These are phyloP conservation scores for Channallabes apus DNA, from an alignment of 2,797 vertebrate genomes.

Conservation along the genomic window DNA sequence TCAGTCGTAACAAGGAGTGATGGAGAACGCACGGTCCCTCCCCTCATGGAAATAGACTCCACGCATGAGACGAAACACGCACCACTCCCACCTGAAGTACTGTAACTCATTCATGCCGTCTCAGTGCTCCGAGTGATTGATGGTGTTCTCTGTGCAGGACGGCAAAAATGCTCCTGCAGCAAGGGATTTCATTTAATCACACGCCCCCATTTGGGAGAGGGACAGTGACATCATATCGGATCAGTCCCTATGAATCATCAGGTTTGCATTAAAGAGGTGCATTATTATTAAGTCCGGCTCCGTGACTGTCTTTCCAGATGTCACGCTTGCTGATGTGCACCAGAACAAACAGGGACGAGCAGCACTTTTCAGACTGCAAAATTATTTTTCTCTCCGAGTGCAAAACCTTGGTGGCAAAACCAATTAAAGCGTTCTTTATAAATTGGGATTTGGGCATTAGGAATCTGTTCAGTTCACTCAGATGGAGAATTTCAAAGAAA, in stretches of 20 bases:
- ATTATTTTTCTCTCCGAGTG: not conserved
- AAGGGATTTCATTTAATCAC: conserved; percentile 52
- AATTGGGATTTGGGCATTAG: not conserved
- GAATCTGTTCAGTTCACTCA: not conserved
- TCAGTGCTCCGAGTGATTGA: conserved; percentile 61
- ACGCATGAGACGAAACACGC: conserved; percentile 17
- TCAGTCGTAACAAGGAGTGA: conserved; percentile 26
- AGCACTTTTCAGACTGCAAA: conserved; percentile 3
- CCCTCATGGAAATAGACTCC: conserved; percentile 11
- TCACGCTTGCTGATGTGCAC: conserved; percentile 1
- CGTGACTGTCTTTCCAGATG: conserved; percentile 1
- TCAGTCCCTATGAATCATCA: conserved; percentile 42
- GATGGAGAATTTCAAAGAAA: too few relatives aligned
- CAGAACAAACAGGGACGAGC: conserved; percentile 12
- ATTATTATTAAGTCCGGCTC: conserved; percentile 16
- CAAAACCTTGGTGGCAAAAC: conserved; percentile 22
- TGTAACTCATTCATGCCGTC: conserved; percentile 54
- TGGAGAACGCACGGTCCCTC: conserved; percentile 17
- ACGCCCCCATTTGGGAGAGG: conserved; percentile 26
- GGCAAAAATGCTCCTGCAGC: conserved; percentile 48
- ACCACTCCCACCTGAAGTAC: not conserved
- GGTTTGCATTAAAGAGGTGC: conserved; percentile 43
- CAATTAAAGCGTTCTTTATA: not conserved
- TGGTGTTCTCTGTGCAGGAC: conserved; percentile 59
- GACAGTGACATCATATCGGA: conserved; percentile 48